Evolutionary conservation across 2,113 vertebrate species (phyloP).

Genomic region (Petaurus breviceps): DNA sequence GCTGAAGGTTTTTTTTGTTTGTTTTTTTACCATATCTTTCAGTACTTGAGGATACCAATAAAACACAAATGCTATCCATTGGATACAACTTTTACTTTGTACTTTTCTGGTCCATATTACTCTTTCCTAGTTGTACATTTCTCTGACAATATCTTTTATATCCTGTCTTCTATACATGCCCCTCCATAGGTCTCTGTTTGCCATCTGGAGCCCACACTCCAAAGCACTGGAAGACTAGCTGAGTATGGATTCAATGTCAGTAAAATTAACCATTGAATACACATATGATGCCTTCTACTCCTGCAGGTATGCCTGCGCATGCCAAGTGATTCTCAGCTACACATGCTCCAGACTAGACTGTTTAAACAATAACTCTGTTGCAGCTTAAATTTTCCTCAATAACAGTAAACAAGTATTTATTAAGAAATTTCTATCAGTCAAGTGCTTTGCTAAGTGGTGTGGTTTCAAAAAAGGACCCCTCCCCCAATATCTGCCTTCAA

Average conservation of each 20-base stretch:
- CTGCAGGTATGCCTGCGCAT: neutral
- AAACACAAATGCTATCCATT: neutral
- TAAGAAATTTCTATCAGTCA: neutral
- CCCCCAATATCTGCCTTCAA: neutral
- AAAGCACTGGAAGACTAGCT: neutral
- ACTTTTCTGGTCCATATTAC: neutral
- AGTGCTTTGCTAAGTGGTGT: neutral
- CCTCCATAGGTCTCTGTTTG: neutral
- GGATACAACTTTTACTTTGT: neutral
- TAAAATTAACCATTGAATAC: neutral
- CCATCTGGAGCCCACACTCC: neutral
- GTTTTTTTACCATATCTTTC: neutral
- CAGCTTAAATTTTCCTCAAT: neutral
- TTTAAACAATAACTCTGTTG: neutral
- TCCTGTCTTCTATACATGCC: neutral
- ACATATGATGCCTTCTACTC: neutral
- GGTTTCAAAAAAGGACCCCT: neutral
- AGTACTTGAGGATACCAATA: neutral
- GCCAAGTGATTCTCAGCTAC: neutral
- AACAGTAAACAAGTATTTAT: neutral
- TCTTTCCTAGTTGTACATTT: neutral
- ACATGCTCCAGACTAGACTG: neutral
- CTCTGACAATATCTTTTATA: neutral
- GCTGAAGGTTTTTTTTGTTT: neutral
- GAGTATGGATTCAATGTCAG: neutral